These are phyloP conservation scores for Chauna torquata DNA, from an alignment of 2,113 vertebrate species.

Conservation along the genomic window DNA sequence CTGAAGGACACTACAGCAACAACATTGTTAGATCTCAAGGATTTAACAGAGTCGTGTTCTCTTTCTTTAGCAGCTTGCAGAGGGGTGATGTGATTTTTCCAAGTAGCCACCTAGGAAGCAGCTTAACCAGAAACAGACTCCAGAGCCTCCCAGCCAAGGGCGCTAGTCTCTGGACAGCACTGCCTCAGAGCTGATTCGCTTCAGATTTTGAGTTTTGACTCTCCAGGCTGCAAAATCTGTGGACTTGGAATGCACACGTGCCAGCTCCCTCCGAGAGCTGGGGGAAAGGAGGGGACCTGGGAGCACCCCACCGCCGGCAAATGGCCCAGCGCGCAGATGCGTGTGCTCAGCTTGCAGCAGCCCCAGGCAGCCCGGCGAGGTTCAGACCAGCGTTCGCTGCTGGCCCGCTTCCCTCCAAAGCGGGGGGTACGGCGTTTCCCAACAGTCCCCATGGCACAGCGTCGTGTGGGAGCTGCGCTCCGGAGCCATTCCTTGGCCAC, in stretches of 20 bases:
- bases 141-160: neutral
- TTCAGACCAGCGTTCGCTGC: neutral
- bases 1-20: conserved; percentile 47
- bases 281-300: neutral
- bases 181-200: neutral
- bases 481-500: neutral
- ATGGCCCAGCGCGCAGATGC: neutral
- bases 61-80: neutral
- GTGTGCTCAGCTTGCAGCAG: neutral
- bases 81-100: neutral
- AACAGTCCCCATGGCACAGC: neutral
- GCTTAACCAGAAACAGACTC: neutral
- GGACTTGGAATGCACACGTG: accelerated
- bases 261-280: neutral
- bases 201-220: neutral
- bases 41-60: neutral
- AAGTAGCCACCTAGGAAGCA: neutral
- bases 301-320: neutral
- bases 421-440: neutral
- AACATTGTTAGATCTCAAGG: neutral
- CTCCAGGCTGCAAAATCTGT: neutral
- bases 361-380: neutral
- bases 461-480: neutral
- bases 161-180: neutral
- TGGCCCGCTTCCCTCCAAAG: neutral